Conservation (phyloP, 2,113 vertebrate species). For the Platichthys stellatus region DNA sequence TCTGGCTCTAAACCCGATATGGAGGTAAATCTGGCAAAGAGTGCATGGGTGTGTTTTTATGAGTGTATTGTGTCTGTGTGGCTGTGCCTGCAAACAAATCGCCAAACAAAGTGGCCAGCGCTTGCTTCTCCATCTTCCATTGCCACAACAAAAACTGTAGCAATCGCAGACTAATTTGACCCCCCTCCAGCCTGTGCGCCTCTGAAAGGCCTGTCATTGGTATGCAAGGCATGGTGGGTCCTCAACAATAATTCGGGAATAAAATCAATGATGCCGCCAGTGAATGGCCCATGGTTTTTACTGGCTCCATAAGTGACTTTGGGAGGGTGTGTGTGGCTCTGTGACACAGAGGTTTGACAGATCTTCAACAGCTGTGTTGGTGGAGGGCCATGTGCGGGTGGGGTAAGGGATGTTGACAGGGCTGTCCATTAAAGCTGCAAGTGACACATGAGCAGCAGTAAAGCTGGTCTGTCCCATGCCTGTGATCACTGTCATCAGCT, state of each 20-base stretch:
- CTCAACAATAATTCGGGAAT: constrained; percentile 80
- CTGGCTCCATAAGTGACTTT: constrained; percentile 74
- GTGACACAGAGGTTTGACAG: constrained; percentile 74
- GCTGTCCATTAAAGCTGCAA: constrained; percentile 71
- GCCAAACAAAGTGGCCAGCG: constrained; percentile 44
- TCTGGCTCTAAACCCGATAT: constrained; percentile 54
- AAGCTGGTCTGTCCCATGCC: constrained; percentile 58
- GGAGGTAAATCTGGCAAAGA: constrained; percentile 59
- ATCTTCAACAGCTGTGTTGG: constrained; percentile 80
- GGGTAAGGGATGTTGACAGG: constrained; percentile 73
- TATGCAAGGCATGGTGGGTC: constrained; percentile 69
- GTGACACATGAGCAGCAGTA: constrained; percentile 72
- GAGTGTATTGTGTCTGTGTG: constrained; percentile 29
- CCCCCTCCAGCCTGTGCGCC: constrained; percentile 29
- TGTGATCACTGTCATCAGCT: constrained; percentile 54
- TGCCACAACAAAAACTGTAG: constrained; percentile 52
- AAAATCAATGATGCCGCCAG: constrained; percentile 80
- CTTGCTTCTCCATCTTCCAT: constrained; percentile 50
- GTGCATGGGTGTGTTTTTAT: constrained; percentile 34
- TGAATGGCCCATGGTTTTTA: constrained; percentile 75
- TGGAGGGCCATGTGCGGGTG: constrained; percentile 70
- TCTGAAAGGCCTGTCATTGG: constrained; percentile 65
- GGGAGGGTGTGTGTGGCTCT: constrained; percentile 62
- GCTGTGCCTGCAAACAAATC: constrained; percentile 35
- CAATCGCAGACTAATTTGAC: constrained; percentile 33